Conservation (phyloP, 1,140 invertebrate genomes). For the Bombus soroeensis region DNA sequence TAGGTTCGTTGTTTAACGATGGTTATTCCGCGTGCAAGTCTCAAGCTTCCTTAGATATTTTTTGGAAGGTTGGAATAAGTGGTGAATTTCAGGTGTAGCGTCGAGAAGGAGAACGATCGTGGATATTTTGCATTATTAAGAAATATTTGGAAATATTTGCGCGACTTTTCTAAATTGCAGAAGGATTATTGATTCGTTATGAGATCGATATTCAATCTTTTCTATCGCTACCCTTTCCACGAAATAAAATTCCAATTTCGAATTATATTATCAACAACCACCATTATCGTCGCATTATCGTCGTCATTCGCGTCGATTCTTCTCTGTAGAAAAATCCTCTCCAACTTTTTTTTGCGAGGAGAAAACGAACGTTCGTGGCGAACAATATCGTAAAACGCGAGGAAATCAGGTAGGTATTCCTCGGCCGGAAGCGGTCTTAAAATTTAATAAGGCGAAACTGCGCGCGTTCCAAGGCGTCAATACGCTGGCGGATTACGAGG, state of each 20-base stretch:
- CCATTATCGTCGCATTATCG: not conserved
- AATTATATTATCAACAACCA: not conserved
- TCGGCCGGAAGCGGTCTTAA: constrained; percentile 14
- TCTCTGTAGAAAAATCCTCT: not conserved
- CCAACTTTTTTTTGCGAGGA: not conserved
- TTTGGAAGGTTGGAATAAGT: not conserved
- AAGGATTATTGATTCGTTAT: no score
- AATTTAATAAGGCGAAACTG: constrained; percentile 38
- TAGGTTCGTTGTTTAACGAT: no score
- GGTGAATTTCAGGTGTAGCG: no score
- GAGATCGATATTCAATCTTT: not conserved
- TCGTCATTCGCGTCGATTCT: not conserved
- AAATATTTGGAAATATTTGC: no score
- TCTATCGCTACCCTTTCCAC: not conserved
- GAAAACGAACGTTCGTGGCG: not conserved
- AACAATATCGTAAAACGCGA: constrained; percentile 23
- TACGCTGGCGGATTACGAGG: constrained; percentile 26
- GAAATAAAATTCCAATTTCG: not conserved
- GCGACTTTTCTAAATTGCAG: no score
- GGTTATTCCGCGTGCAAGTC: no score
- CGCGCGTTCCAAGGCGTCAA: constrained; percentile 23
- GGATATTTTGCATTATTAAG: no score
- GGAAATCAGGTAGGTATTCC: not conserved
- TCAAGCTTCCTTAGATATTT: not conserved
- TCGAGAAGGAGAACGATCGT: no score